Base-by-base conservation (phyloP, 2,797 vertebrate species). In the Valencia hispanica region DNA sequence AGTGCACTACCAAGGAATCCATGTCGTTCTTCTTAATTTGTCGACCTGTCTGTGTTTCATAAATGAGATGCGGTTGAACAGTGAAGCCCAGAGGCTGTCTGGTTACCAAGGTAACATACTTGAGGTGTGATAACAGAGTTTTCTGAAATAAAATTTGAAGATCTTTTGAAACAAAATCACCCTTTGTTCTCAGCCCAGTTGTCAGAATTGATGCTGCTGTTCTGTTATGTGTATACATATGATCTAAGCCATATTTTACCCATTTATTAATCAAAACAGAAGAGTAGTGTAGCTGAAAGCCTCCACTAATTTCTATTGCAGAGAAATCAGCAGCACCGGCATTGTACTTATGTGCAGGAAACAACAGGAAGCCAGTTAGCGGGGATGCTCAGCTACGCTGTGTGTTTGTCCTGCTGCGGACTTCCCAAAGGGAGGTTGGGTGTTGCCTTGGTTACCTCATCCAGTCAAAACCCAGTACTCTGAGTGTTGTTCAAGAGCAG, bases 391-490 rank as follows among this genome's bases (percentile, higher is more conserved):
- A 1, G 65, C 57, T 68, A 30, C 72, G 30, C 59, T 79, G 47
- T 76, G 45, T 76, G 51, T 59, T 51, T 72, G 27, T 74, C 78
- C 73, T 75, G 70, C 73, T 86, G 79, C 39, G 68, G 68, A 76
- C 61, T 45, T 87, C 79, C 86, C 65, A 30, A 34, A 50, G 76
- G 32, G 81, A 86, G 81, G 76, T 34, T 61, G 78, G 75, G 41
- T 15, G 88, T 93, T 91, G 87, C 91, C 87, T 30, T 89, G 87
- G 91, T 91, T 87, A 91, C 91, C 70, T 72, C 79, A 82, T 84
- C 80, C n/a, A 72, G 81, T 83, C 83, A 70, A 72, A 86, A 70
- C 75, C 77, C 83, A 57, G 69, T 39, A 66, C 48, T 25, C 45
- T 3, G 15, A 80, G 48, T 11, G 68, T 32, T 32, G 69, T 68